phyloP scores from a whole-genome alignment of 2,797 vertebrate genomes.

The Falco biarmicus region DNA sequence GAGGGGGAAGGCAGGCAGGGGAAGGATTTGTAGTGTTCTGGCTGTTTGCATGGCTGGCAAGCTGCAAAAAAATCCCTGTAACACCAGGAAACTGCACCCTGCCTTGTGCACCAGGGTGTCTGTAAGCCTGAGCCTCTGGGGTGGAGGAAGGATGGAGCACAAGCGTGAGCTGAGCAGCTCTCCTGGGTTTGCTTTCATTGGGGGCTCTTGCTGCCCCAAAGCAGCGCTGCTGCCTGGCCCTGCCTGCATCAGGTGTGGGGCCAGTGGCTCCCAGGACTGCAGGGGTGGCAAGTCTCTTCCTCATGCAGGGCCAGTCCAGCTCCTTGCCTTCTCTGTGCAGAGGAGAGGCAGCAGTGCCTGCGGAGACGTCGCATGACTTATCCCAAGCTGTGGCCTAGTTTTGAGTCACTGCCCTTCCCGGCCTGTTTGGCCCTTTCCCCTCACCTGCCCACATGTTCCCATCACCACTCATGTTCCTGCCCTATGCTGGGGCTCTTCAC shows the following conservation, averaged over 20 bases:
- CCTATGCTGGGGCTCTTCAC: accelerated
- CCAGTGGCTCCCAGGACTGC: accelerated
- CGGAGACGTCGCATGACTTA: neutral
- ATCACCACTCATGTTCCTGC: neutral
- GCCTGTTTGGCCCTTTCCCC: neutral
- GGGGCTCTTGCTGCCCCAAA: neutral
- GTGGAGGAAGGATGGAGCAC: neutral
- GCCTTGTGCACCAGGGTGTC: neutral
- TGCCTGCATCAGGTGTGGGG: neutral
- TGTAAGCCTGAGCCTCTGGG: neutral
- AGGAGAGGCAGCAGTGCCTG: neutral
- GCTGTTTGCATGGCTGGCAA: neutral
- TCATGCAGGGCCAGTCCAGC: neutral
- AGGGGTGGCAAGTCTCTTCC: neutral
- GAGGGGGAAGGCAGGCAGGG: neutral
- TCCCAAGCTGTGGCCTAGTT: neutral
- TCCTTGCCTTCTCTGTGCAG: neutral
- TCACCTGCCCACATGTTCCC: accelerated
- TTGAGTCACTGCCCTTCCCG: neutral
- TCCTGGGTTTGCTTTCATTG: neutral
- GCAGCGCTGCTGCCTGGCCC: neutral
- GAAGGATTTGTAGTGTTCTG: neutral
- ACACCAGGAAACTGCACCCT: neutral
- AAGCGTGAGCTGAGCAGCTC: neutral
- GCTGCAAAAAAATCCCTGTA: neutral